A percentile compares a stretch with the other conserved stretches of the same genome.
Conservation (phyloP, 2,888 invertebrate genomes). For the Clusia tigrina region DNA sequence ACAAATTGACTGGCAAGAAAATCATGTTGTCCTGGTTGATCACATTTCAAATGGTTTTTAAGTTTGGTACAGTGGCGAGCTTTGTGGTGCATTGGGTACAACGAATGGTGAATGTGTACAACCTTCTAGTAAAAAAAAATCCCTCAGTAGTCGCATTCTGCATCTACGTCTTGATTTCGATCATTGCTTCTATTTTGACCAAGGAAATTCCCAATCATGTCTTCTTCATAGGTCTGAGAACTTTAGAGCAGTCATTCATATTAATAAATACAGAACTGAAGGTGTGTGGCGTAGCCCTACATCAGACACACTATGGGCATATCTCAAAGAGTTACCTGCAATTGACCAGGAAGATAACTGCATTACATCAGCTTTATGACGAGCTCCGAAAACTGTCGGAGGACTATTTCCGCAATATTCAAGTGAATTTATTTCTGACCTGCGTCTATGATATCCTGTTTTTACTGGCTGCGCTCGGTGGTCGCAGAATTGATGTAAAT, state of each 20-base stretch:
- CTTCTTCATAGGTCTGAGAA: neutral
- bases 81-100: neutral
- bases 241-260: neutral
- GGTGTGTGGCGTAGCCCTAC: neutral
- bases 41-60: neutral
- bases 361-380: neutral
- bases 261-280: neutral
- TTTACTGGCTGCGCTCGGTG: neutral
- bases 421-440: neutral
- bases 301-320: neutral
- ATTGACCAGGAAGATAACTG: neutral
- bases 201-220: slow-evolving; percentile 2
- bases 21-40: neutral
- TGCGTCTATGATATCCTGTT: neutral
- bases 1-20: neutral
- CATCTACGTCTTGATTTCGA: neutral
- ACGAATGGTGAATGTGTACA: neutral
- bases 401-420: neutral
- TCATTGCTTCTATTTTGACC: neutral
- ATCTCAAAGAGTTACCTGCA: neutral
- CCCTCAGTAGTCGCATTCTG: neutral
- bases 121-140: neutral
- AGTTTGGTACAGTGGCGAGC: neutral
- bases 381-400: neutral
- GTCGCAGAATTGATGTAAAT: too few species aligned